These are phyloP conservation scores for Epizoanthus ramosus DNA, from an alignment of 92 coral and sea anemone species.

Conservation along the genomic window DNA sequence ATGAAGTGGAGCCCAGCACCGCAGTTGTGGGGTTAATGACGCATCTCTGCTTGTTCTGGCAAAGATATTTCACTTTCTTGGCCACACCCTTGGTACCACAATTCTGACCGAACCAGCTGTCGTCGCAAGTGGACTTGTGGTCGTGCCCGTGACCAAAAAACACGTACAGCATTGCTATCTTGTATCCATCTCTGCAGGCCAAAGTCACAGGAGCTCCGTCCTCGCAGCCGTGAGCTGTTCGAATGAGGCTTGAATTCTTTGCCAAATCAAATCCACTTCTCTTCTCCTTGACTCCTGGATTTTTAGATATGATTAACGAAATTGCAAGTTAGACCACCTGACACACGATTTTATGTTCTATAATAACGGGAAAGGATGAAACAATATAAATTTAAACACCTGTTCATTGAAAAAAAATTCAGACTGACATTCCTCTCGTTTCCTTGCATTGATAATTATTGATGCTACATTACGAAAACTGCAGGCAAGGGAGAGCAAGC, in stretches of 20 bases:
- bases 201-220: slow-evolving; percentile 39
- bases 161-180: slow-evolving; percentile 25
- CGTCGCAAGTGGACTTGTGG: slow-evolving; percentile 49
- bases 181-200: slow-evolving; percentile 43
- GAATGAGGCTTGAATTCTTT: neutral
- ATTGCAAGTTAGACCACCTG: no score
- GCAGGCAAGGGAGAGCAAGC: no score
- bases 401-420: no score
- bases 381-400: no score
- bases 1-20: slow-evolving; percentile 58
- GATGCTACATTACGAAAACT: no score
- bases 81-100: slow-evolving; percentile 29
- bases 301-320: no score
- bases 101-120: slow-evolving; percentile 47
- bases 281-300: no score
- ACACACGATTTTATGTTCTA: no score
- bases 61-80: slow-evolving; percentile 21
- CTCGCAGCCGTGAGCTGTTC: slow-evolving; percentile 52
- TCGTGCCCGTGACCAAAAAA: slow-evolving; percentile 26
- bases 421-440: no score
- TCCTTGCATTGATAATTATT: no score
- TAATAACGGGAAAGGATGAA: no score
- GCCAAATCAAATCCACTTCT: no score
- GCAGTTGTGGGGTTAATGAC: slow-evolving; percentile 37
- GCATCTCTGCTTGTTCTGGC: slow-evolving; percentile 18